Conservation (phyloP, 2,797 vertebrate genomes). For the Prionace glauca region DNA sequence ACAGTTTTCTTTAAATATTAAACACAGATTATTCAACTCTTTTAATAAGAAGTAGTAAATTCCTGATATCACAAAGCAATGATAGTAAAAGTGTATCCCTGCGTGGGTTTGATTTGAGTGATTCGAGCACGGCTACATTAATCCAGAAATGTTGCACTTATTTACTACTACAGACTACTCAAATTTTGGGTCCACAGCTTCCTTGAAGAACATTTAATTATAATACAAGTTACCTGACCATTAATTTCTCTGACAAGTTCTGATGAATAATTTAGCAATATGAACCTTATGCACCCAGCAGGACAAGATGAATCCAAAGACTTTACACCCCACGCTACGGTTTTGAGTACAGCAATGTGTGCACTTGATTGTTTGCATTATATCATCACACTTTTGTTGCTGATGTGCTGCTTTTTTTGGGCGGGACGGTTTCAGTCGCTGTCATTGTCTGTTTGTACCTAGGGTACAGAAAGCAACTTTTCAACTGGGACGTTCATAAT, state of each 20-base stretch:
- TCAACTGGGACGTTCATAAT: background rate
- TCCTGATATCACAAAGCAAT: background rate
- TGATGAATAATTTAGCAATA: constrained; percentile 6
- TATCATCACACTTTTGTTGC: background rate
- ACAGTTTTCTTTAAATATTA: background rate
- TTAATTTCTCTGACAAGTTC: background rate
- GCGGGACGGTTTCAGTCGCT: background rate
- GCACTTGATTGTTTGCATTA: background rate
- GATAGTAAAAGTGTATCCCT: background rate
- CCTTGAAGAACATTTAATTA: background rate
- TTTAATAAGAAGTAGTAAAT: background rate
- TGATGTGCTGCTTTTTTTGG: background rate
- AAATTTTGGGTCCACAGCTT: background rate
- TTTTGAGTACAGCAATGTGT: background rate
- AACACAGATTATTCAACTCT: background rate
- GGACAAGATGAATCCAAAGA: background rate
- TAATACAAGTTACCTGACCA: background rate
- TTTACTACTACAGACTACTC: background rate
- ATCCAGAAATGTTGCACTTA: background rate
- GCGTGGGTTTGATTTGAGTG: background rate
- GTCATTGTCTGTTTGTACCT: background rate
- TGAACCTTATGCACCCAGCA: background rate
- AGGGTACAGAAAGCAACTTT: background rate
- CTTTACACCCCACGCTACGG: background rate
- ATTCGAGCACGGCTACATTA: background rate